Conservation (phyloP, 1,140 invertebrate genomes). For the Galleria mellonella region DNA sequence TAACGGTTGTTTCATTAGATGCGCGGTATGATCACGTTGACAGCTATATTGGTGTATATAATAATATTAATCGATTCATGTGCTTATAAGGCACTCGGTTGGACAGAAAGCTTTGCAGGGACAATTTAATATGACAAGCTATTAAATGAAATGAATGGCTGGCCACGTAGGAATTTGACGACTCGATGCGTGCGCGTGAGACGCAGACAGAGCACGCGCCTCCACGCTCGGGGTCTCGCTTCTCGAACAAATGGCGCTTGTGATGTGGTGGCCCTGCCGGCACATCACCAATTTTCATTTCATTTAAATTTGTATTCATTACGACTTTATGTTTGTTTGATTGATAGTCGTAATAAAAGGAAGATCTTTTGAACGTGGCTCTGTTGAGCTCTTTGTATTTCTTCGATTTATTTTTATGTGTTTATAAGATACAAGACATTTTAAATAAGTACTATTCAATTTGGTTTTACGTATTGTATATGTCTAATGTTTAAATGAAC, state of each 20-base stretch:
- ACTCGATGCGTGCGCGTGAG: constrained; percentile 6
- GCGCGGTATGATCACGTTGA: constrained; percentile 34
- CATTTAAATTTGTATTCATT: constrained; percentile 3
- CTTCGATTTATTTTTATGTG: no score
- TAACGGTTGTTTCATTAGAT: constrained; percentile 33
- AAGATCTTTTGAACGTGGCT: no score
- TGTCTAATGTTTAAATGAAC: no score
- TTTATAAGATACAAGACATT: no score
- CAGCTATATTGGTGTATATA: constrained; percentile 26
- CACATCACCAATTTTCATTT: constrained; percentile 1
- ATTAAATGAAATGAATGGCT: constrained; percentile 51
- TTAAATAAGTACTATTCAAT: no score
- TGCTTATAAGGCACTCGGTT: constrained; percentile 32
- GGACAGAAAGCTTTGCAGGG: constrained; percentile 34
- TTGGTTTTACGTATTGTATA: no score
- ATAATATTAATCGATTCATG: constrained; percentile 44
- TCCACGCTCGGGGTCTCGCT: constrained; percentile 2
- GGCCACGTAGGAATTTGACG: constrained; percentile 21
- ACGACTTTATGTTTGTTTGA: background rate
- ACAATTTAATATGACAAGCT: constrained; percentile 52
- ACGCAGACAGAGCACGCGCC: constrained; percentile 12
- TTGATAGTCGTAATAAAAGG: no score
- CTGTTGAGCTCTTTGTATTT: no score
- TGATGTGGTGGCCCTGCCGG: background rate
- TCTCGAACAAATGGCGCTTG: constrained; percentile 2